Conservation (phyloP, 2,113 vertebrate genomes). For the Ardeotis arabs region DNA sequence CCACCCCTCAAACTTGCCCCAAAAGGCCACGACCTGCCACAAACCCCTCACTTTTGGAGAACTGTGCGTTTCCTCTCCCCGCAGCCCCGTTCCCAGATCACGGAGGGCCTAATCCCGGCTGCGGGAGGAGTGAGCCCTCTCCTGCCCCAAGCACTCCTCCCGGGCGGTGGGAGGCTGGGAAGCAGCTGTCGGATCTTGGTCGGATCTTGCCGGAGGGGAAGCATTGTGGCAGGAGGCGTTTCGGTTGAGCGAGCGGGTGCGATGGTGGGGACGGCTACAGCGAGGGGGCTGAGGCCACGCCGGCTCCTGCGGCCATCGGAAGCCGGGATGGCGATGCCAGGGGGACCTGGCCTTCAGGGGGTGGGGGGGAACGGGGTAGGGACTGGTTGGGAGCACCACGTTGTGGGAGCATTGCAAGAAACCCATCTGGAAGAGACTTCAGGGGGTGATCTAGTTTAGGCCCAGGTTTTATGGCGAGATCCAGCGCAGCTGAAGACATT, state of each 20-base stretch:
- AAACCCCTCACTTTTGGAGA: background rate
- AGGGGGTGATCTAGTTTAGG: background rate
- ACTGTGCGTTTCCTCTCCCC: background rate
- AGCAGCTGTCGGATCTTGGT: too few species aligned
- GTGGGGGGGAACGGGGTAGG: background rate
- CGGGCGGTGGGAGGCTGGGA: background rate
- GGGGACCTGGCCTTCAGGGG: background rate
- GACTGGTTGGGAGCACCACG: accelerated
- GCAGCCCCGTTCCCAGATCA: background rate
- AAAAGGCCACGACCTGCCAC: background rate
- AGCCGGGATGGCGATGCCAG: background rate
- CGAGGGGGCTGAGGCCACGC: background rate
- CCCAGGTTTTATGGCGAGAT: background rate
- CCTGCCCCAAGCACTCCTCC: background rate
- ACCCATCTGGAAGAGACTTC: background rate
- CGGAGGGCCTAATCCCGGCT: background rate
- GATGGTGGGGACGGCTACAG: background rate
- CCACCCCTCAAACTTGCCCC: background rate
- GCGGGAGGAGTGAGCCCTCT: background rate
- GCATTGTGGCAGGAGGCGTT: constrained; percentile 12
- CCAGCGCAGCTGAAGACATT: constrained; percentile 23
- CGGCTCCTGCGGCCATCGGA: accelerated
- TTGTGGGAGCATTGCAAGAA: background rate
- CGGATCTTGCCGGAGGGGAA: background rate
- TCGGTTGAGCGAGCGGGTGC: accelerated